Evolutionary conservation across 1,140 invertebrate species (phyloP).

Genomic region (Drosophila ohnishii): DNA sequence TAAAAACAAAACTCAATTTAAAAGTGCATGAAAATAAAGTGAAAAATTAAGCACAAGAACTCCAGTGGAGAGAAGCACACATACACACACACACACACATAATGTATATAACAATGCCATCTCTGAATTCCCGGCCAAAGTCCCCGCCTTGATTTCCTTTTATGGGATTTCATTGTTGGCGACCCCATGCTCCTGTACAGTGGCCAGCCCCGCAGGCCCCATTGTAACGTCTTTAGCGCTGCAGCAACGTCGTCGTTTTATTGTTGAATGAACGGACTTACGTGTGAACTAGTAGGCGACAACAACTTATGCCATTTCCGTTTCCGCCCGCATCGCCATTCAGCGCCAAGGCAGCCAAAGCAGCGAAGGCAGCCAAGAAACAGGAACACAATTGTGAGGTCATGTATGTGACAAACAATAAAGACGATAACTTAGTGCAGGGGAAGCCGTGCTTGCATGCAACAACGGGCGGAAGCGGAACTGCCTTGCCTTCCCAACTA

Average conservation of each 20-base stretch:
- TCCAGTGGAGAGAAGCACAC: neutral
- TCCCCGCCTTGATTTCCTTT: constrained; percentile 44
- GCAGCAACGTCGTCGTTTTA: constrained; percentile 56
- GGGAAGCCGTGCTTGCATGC: constrained; percentile 29
- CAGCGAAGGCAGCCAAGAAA: constrained; percentile 43
- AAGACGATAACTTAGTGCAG: constrained; percentile 75
- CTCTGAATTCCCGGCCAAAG: constrained; percentile 29
- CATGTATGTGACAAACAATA: constrained; percentile 82
- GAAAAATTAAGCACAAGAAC: neutral
- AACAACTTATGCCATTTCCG: constrained; percentile 82
- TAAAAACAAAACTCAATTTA: constrained; percentile 6
- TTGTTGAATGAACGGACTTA: constrained; percentile 78
- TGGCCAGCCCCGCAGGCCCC: constrained; percentile 17
- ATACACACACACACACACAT: neutral
- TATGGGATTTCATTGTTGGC: constrained; percentile 60
- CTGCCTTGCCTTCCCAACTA: constrained; percentile 27
- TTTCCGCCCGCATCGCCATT: constrained; percentile 63
- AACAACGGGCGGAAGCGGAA: constrained; percentile 65
- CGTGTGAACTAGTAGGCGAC: constrained; percentile 79
- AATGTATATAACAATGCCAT: constrained; percentile 34
- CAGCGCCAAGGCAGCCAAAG: constrained; percentile 33
- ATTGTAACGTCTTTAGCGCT: constrained; percentile 33
- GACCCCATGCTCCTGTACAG: constrained; percentile 13
- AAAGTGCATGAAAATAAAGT: constrained; percentile 11
- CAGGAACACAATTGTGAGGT: constrained; percentile 75